Percentiles rank a stretch among this genome's conserved stretches.
These are phyloP conservation scores for Chrysolina haemoptera DNA, from an alignment of 2,888 invertebrate species.

Conservation along the genomic window DNA sequence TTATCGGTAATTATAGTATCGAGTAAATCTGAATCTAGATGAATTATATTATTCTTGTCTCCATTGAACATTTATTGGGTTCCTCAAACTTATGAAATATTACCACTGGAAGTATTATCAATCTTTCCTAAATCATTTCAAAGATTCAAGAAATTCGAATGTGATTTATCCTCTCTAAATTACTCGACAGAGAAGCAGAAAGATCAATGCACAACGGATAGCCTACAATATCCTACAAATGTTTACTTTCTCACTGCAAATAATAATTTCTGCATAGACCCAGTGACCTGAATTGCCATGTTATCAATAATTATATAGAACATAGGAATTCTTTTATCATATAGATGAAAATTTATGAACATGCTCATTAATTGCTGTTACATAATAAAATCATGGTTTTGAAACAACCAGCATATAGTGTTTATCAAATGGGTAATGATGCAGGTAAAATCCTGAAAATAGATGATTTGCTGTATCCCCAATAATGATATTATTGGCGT, in stretches of 20 bases:
- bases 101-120: too few species aligned
- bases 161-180: not conserved
- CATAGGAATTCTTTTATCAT: conserved; percentile 4
- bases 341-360: not conserved
- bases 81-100: too few species aligned
- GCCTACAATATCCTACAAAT: too few species aligned
- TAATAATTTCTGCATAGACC: conserved; percentile 1
- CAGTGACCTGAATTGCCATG: not conserved
- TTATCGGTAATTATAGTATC: too few species aligned
- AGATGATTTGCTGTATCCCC: not conserved
- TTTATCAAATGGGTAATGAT: conserved; percentile 11
- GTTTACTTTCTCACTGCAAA: not conserved
- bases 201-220: too few species aligned
- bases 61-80: too few species aligned
- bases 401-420: conserved; percentile 36
- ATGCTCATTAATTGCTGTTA: conserved; percentile 8
- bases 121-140: too few species aligned
- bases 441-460: conserved; percentile 22
- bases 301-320: not conserved
- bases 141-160: too few species aligned
- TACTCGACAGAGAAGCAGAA: too few species aligned
- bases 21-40: too few species aligned
- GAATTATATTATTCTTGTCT: too few species aligned
- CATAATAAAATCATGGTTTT: conserved; percentile 33
- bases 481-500: not conserved